phyloP scores from a whole-genome alignment of 1,140 invertebrate genomes.

The Meloidogyne chitwoodi region DNA sequence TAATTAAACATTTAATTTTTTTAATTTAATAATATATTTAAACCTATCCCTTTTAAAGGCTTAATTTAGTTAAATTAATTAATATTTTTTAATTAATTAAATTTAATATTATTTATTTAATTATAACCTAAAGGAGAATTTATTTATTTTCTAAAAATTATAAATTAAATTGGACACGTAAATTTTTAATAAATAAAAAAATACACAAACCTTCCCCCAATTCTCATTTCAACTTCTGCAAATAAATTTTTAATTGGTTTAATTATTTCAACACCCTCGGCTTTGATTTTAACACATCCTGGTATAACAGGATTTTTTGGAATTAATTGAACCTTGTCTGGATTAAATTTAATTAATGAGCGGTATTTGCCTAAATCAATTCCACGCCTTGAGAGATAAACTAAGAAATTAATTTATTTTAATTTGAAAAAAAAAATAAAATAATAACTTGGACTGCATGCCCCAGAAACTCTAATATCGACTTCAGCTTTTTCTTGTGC shows the following conservation, averaged over 20 bases:
- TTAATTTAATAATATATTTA: too few relatives aligned
- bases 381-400: constrained; percentile 53
- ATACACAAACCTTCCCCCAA: constrained; percentile 41
- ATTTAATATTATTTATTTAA: too few relatives aligned
- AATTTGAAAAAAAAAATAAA: constrained; percentile 11
- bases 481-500: constrained; percentile 56
- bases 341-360: constrained; percentile 57
- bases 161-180: too few relatives aligned
- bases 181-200: neutral
- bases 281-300: constrained; percentile 59
- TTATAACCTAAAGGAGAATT: too few relatives aligned
- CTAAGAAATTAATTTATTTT: constrained; percentile 34
- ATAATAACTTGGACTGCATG: constrained; percentile 56
- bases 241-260: constrained; percentile 55
- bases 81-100: neutral
- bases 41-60: neutral
- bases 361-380: constrained; percentile 58
- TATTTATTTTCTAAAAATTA: too few relatives aligned
- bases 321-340: constrained; percentile 59
- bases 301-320: constrained; percentile 60
- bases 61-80: neutral
- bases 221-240: constrained; percentile 59
- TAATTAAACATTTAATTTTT: too few relatives aligned
- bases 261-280: constrained; percentile 58
- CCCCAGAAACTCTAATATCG: constrained; percentile 57